Percentiles rank a stretch among this genome's conserved stretches.
These are phyloP conservation scores for Scaptomyza caliginosa DNA, from an alignment of 2,888 invertebrate genomes.

Conservation along the genomic window DNA sequence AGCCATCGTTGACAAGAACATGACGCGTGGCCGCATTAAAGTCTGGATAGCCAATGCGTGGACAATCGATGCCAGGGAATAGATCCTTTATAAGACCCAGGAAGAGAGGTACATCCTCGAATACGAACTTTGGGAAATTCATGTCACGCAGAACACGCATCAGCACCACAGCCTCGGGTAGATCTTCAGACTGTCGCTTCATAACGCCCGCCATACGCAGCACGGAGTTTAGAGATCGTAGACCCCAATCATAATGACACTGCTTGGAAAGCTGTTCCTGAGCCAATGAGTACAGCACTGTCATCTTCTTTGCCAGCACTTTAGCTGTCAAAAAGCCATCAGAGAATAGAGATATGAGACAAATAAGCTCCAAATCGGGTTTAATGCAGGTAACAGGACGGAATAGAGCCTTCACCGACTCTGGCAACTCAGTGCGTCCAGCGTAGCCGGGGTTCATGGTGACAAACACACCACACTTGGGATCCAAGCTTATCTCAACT, in stretches of 20 bases:
- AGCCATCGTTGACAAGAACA: constrained; percentile 88
- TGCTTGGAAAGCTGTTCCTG: constrained; percentile 95
- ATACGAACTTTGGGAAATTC: constrained; percentile 97
- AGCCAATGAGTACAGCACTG: constrained; percentile 93
- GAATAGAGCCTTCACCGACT: constrained; percentile 95
- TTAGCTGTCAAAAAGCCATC: constrained; percentile 96
- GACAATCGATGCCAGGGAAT: constrained; percentile 95
- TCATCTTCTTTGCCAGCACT: constrained; percentile 97
- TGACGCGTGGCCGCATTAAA: constrained; percentile 92
- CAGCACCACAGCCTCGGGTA: constrained; percentile 93
- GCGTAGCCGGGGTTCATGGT: constrained; percentile 98
- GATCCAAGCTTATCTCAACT: constrained; percentile 91
- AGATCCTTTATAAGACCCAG: constrained; percentile 93
- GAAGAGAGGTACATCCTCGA: constrained; percentile 95
- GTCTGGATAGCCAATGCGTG: constrained; percentile 93
- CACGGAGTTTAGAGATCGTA: constrained; percentile 95
- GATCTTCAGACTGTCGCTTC: constrained; percentile 90
- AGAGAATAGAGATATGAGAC: constrained; percentile 95
- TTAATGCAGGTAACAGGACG: constrained; percentile 96
- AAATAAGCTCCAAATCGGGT: constrained; percentile 96
- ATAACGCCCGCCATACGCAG: constrained; percentile 95
- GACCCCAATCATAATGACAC: constrained; percentile 96
- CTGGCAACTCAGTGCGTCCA: constrained; percentile 95
- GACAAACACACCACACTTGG: constrained; percentile 95
- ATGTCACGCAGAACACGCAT: constrained; percentile 96